Evolutionary conservation across 2,888 invertebrate genomes (phyloP).

Genomic region (Mactromeris polynyma): DNA sequence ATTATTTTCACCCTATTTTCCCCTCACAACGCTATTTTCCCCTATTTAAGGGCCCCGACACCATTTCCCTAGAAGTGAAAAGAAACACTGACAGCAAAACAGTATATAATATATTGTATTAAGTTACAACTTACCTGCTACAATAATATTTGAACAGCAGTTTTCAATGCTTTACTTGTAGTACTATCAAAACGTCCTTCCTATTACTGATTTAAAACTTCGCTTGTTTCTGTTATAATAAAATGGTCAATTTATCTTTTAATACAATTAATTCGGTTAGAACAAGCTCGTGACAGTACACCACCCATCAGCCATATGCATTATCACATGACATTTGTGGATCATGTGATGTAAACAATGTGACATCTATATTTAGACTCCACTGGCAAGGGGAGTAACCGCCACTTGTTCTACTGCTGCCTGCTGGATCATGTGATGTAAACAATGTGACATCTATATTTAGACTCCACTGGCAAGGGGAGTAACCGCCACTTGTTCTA

Average conservation of each 20-base stretch:
- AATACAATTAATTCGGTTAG: background rate
- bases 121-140: no score
- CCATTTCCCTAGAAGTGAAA: no score
- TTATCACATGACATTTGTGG: background rate
- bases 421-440: slow-evolving; percentile 4
- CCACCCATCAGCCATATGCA: background rate
- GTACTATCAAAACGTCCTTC: no score
- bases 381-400: background rate
- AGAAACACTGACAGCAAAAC: no score
- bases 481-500: background rate
- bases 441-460: slow-evolving; percentile 8
- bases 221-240: background rate
- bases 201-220: background rate
- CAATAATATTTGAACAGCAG: no score
- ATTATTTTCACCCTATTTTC: no score
- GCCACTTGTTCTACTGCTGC: no score
- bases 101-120: no score
- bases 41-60: no score
- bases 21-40: no score
- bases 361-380: background rate
- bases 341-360: slow-evolving; percentile 1
- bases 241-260: background rate
- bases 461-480: background rate
- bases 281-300: background rate
- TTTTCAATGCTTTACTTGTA: no score